Base-by-base conservation (phyloP, 2,888 invertebrate species). In the Apodemia mormo region DNA sequence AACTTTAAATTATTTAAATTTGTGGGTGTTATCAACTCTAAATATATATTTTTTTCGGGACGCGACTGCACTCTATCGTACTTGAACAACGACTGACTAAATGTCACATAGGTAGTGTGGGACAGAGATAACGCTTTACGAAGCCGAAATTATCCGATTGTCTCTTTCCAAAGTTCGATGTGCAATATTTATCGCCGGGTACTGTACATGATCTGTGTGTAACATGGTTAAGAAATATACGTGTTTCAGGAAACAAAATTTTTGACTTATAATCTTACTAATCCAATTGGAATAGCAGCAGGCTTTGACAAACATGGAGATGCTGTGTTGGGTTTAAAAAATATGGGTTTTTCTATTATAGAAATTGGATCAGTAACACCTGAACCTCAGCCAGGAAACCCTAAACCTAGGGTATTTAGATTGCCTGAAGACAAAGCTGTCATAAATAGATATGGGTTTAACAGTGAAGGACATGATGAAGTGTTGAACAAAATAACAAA, bases 231-330 rank as follows among this genome's bases (percentile, higher is more conserved):
- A 52, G 0, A 14, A 52, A 3, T 30, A 9, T 58, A 29, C 6
- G 30, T 58, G 10, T 75, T 78, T 61, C 86, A 97, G 97, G 94
- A 94, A 83, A 96, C 96, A 0, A 94, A 91, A 69, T 92, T 98
- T 66, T 96, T 97, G 85, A 95, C 95, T 33, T 93, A 95, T 73
- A 86, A 95, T 14, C 95, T 99, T 73, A 92, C 94, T 69, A 99
- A 98, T 92, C 99, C 99, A 0, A 89, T 99, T 78, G 99, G 99
- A n/a, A 96, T 99, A 81, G 99, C 99, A 40, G 99, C 99, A 71
- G 99, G 99, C 7, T 99, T 99, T 91, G 99, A 99, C 87, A 99
- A 99, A 88, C 96, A 99, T 89, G 99, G 96, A 7, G 98, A 99
- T 92, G 98, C 97, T 33, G 94, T 99, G 2, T 87, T 95, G 79